Evolutionary conservation across 2,113 vertebrate species (phyloP).

Genomic region (Thymallus thymallus): DNA sequence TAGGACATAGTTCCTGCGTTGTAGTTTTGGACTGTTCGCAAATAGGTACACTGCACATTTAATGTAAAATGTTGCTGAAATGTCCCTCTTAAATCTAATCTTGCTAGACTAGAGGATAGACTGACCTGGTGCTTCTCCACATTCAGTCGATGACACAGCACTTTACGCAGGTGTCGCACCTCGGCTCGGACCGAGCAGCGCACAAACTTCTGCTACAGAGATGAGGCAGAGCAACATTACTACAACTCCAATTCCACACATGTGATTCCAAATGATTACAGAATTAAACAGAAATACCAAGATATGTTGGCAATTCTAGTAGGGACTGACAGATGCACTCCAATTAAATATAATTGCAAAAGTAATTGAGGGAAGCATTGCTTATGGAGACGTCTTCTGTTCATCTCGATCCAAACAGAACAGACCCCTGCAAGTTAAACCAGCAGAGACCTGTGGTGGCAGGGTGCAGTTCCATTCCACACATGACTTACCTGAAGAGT

Average conservation of each 20-base stretch:
- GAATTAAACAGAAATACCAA: background rate
- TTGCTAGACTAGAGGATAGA: background rate
- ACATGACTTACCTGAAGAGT: constrained; percentile 82
- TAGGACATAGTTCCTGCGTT: no score
- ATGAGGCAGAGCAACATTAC: constrained; percentile 9
- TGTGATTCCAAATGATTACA: background rate
- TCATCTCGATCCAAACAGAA: no score
- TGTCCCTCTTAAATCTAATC: no score
- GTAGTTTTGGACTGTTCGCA: no score
- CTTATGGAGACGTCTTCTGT: no score
- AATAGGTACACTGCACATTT: no score
- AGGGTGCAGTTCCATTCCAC: no score
- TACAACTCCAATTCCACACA: background rate
- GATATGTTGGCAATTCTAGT: background rate
- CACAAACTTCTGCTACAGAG: constrained; percentile 89
- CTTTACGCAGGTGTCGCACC: constrained; percentile 88
- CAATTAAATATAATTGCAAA: no score
- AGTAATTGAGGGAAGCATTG: no score
- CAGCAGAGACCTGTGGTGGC: no score
- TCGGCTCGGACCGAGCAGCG: constrained; percentile 92
- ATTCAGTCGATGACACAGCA: constrained; percentile 87
- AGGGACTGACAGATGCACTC: background rate
- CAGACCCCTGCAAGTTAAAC: no score
- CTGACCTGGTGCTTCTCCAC: constrained; percentile 86
- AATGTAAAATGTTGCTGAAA: no score